Evolutionary conservation across 2,888 invertebrate species (phyloP), one percentile per base, ranked within the genome.

Genomic region (Agapostemon virescens): DNA sequence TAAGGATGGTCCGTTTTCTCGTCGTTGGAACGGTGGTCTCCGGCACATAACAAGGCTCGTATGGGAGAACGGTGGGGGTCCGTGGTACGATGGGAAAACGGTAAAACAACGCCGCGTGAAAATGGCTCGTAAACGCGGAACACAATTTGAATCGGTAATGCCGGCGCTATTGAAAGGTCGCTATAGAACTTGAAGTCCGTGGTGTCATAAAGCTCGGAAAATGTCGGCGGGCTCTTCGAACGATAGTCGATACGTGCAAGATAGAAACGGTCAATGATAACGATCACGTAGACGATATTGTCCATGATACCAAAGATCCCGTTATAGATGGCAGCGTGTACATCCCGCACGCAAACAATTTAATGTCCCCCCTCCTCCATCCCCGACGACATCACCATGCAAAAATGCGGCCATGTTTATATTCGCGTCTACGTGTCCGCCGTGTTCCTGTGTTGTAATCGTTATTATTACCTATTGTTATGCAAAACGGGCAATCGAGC

Each of bases 81-180:
- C 55, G 45, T 66, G 40, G 72, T 66, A 55, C 63, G 61, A 75
- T 70, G 70, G 77, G 79, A 63, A 79, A 78, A 86, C 84, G 84
- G 86, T 86, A 85, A 88, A 88, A 88, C 85, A 87, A 85, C 85
- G 79, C 73, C 83, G 75, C 70, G 85, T 74, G 85, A 85, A 86
- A 88, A 88, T 85, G 81, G 85, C 85, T 88, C 88, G 87, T 89
- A 88, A 89, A 89, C 82, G 81, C 64, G 85, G 82, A 82, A 88
- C 85, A 85, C 88, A 89, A 89, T 90, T 89, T 88, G 87, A 89
- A 89, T 89, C 85, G 84, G 85, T 85, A 87, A 88, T 85, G 81
- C 81, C 70, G 78, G 73, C 70, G 78, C 82, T 87, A 90, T 90
- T 87, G 89, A 89, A 90, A 90, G 87, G 78, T 88, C 73, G 82